Base-by-base conservation (phyloP, 1,140 invertebrate species). In the Aphidius ervi region DNA sequence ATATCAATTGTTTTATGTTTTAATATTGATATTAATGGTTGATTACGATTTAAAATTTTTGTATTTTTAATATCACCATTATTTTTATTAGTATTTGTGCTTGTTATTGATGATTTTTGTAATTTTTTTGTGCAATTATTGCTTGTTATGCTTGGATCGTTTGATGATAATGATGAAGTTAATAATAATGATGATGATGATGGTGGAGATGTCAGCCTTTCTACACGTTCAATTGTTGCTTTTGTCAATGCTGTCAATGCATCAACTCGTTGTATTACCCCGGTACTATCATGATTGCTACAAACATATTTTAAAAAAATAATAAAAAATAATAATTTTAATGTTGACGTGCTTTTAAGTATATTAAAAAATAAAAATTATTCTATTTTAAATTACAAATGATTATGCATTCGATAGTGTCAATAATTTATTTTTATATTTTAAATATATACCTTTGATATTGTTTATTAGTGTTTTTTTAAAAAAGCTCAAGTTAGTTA, bases 11-110 rank as follows among this genome's bases (percentile, higher is more conserved):
- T 83, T 76, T 91, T 91, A 66, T 88, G 83, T 76, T 91, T 92
- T n/a, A 91, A 75, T 66, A 91, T 92, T 43, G 89, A 91, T 54
- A 91, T 85, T 46, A 64, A 61, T 79, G 71, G 83, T 78, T 74
- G 82, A 72, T 58, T 70, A 65, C 46, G 75, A 63, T 57, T 56
- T 63, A 43, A 45, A 37, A 23, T 70, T 65, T 58, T 59, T 69
- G 58, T 59, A 46, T 67, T 59, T 40, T 83, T 81, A 49, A 83
- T 80, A 61, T 41, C 70, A 16, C 64, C 43, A 43, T 63, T 63
- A 46, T 68, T 74, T n/a, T 69, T 65, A 55, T 68, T 69, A 23
- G 67, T 69, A 66, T 72, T 71, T 63, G 56, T 41, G 49, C 42
- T 58, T 23, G 46, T 41, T 8, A 31, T 46, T n/a, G 56, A 49